Evolutionary conservation across 2,113 vertebrate genomes (phyloP).

Genomic region (Micronisus gabar): DNA sequence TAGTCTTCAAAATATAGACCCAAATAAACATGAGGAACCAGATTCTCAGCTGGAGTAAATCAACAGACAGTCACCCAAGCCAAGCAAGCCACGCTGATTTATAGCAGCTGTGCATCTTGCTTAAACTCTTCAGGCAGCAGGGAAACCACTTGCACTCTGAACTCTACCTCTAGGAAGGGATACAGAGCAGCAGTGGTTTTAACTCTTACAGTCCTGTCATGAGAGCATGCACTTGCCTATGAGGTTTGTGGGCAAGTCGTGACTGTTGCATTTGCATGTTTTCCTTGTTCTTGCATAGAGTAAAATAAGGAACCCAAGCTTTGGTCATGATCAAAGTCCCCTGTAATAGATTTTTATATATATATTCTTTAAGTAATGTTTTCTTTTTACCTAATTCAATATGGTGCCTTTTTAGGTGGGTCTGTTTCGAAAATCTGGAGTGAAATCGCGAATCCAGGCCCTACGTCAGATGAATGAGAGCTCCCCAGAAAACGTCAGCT

Average conservation of each 20-base stretch:
- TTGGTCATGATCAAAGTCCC: background rate
- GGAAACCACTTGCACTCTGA: background rate
- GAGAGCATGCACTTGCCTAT: background rate
- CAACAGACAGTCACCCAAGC: conserved; percentile 11
- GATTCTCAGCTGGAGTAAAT: conserved; percentile 49
- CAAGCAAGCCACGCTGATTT: conserved; percentile 27
- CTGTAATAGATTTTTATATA: background rate
- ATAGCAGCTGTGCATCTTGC: conserved; percentile 12
- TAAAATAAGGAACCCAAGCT: background rate
- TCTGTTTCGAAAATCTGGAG: conserved; percentile 95
- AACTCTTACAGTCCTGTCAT: background rate
- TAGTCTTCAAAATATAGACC: conserved; percentile 18
- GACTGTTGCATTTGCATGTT: background rate
- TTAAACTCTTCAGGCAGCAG: conserved; percentile 2
- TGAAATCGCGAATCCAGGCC: conserved; percentile 95
- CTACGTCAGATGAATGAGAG: conserved; percentile 94
- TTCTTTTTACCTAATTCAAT: background rate
- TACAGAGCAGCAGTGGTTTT: background rate
- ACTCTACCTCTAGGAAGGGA: background rate
- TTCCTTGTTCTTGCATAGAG: background rate
- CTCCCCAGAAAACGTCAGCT: conserved; percentile 88
- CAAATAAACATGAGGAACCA: conserved; percentile 26
- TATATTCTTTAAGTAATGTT: background rate
- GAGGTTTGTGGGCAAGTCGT: background rate
- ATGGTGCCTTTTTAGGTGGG: conserved; percentile 81